Conservation (phyloP, 2,888 invertebrate species). For the Hirtodrosophila duncani region DNA sequence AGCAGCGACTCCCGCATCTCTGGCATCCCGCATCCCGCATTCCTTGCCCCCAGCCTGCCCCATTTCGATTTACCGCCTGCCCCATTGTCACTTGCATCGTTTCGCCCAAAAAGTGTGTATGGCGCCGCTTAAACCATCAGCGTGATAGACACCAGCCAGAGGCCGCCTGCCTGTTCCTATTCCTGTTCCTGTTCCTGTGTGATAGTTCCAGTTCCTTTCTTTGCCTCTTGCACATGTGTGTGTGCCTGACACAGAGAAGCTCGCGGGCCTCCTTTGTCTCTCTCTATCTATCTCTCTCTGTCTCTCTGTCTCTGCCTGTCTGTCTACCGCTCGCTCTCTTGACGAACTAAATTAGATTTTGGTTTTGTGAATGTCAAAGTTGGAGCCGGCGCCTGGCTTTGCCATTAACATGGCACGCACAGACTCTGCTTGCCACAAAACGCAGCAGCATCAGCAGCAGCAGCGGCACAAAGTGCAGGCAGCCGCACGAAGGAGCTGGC, state of each 20-base stretch:
- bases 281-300: background rate
- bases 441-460: conserved; percentile 1
- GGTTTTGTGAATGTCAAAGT: conserved; percentile 54
- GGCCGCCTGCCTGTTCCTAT: conserved; percentile 13
- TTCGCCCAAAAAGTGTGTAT: too few species aligned
- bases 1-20: background rate
- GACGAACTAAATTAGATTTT: conserved; percentile 66
- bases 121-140: conserved; percentile 40
- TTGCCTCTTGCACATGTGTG: too few species aligned
- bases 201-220: too few species aligned
- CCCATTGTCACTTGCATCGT: too few species aligned
- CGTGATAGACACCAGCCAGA: conserved; percentile 40
- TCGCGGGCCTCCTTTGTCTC: background rate
- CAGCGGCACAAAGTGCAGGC: conserved; percentile 2
- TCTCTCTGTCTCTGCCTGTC: conserved; percentile 5
- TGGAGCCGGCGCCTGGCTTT: too few species aligned
- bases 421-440: conserved; percentile 6
- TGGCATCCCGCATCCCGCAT: conserved; percentile 3
- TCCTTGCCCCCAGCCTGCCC: background rate
- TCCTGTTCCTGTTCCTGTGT: too few species aligned
- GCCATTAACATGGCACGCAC: conserved; percentile 7
- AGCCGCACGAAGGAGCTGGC: too few species aligned
- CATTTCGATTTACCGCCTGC: too few species aligned
- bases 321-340: too few species aligned
- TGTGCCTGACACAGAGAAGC: conserved; percentile 2